These are phyloP conservation scores for Rhinella marina DNA, from an alignment of 2,797 vertebrate species.

Conservation along the genomic window DNA sequence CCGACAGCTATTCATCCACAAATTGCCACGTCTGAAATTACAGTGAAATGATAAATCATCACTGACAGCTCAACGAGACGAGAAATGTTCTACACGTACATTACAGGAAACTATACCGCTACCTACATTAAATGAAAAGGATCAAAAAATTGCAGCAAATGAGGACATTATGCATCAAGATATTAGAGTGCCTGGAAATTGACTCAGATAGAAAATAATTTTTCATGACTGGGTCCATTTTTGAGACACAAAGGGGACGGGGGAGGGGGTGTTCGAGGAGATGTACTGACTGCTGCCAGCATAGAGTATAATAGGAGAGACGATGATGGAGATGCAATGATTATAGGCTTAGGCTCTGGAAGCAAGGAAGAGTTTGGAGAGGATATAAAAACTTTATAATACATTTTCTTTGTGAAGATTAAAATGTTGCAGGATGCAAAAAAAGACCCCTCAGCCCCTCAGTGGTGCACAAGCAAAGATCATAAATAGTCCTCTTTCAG, in stretches of 20 bases:
- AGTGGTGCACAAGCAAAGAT: no score
- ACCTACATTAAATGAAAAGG: neutral
- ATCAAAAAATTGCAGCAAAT: neutral
- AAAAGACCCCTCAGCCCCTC: no score
- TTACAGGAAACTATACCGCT: neutral
- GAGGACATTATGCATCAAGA: neutral
- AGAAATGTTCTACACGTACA: neutral
- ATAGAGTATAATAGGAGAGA: neutral
- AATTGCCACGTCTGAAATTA: neutral
- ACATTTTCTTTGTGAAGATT: neutral
- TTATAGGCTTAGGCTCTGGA: neutral
- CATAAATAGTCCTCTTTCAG: no score
- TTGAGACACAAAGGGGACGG: neutral
- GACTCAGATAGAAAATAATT: constrained; percentile 3
- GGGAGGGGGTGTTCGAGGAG: neutral
- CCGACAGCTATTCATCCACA: neutral
- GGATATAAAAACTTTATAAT: neutral
- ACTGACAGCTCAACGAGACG: neutral
- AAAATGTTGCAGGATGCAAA: no score
- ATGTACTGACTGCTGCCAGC: neutral
- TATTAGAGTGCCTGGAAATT: constrained; percentile 25
- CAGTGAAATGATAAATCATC: neutral
- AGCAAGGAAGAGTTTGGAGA: neutral
- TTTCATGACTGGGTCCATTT: constrained; percentile 24
- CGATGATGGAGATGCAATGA: neutral